Conservation (phyloP, 1,140 invertebrate genomes). For the Cephus cinctus region DNA sequence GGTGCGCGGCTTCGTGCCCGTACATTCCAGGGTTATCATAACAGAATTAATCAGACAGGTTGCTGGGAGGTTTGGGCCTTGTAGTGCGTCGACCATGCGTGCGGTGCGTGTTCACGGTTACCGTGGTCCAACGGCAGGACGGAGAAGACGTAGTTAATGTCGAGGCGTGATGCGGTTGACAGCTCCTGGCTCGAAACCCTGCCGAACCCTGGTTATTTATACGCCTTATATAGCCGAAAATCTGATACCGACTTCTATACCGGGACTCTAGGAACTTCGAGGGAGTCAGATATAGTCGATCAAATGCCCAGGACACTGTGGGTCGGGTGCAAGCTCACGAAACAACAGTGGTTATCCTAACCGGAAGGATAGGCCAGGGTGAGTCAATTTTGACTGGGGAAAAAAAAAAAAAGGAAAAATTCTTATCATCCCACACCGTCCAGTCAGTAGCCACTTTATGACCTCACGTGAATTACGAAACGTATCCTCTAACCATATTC, state of each 20-base stretch:
- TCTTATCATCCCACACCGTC: no score
- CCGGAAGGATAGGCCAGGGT: no score
- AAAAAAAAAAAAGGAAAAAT: no score
- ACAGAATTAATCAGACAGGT: constrained; percentile 28
- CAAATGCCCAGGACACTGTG: constrained; percentile 8
- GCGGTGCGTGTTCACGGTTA: neutral
- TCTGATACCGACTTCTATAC: neutral
- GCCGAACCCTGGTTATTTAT: constrained; percentile 12
- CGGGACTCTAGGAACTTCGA: neutral
- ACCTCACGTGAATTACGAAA: no score
- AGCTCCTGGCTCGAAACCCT: constrained; percentile 12
- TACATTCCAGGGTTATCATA: constrained; percentile 29
- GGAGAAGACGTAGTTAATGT: constrained; percentile 16
- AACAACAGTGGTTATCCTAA: constrained; percentile 23
- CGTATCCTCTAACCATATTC: no score
- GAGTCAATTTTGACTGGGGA: no score
- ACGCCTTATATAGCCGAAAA: constrained; percentile 3
- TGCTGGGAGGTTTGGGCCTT: neutral
- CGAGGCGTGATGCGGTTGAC: constrained; percentile 15
- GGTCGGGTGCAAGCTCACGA: no score
- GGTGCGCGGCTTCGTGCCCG: no score
- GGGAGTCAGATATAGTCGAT: no score
- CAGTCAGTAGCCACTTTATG: no score
- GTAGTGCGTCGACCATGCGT: neutral
- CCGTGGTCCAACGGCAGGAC: no score